A percentile compares a stretch with the other conserved stretches of the same genome.
These are phyloP conservation scores for Mesoclemmys tuberculata DNA, from an alignment of 2,113 vertebrate genomes.

Conservation along the genomic window DNA sequence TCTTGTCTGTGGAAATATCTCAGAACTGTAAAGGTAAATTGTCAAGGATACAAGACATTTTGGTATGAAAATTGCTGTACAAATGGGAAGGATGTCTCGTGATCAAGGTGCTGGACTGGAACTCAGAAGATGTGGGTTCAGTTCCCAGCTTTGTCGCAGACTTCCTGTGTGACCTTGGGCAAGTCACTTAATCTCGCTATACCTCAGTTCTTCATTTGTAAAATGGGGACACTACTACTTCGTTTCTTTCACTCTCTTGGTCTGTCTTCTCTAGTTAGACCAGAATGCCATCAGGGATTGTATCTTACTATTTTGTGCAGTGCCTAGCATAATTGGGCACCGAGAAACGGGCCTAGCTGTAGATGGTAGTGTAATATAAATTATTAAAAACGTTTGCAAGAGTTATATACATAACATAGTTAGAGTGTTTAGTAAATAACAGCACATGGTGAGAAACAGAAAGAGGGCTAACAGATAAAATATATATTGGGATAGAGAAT, in stretches of 20 bases:
- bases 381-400: not conserved
- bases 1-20: not conserved
- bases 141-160: not conserved
- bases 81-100: not conserved
- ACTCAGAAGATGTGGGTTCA: not conserved
- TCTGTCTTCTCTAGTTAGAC: not conserved
- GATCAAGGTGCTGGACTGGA: not conserved
- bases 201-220: not conserved
- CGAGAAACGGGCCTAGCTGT: not conserved
- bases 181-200: not conserved
- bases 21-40: not conserved
- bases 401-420: not conserved
- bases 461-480: not conserved
- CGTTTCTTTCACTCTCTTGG: not conserved
- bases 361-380: not conserved
- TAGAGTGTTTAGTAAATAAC: not conserved
- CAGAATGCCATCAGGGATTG: not conserved
- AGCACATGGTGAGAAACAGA: not conserved
- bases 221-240: accelerated
- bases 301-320: not conserved
- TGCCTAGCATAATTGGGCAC: not conserved
- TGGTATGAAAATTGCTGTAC: not conserved
- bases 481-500: not conserved
- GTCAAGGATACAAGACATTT: accelerated
- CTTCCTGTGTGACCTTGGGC: not conserved